phyloP scores from a whole-genome alignment of 2,113 vertebrate genomes.

The Butorides virescens region DNA sequence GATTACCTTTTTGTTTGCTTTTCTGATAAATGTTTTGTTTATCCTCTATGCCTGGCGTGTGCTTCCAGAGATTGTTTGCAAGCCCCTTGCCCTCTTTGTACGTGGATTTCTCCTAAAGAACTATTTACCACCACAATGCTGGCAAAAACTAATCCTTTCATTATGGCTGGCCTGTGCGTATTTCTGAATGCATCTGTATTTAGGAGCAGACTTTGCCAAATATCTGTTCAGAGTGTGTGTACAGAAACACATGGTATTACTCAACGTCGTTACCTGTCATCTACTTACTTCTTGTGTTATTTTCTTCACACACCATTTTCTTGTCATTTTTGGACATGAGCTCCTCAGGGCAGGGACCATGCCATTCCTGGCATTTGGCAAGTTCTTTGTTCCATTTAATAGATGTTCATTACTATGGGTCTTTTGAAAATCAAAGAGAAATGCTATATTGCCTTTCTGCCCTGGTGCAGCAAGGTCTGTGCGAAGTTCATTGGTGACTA shows the following conservation, averaged over 20 bases:
- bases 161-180: not conserved
- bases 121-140: not conserved
- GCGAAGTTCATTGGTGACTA: not conserved
- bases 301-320: not conserved
- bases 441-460: not conserved
- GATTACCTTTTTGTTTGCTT: slow-evolving; percentile 49
- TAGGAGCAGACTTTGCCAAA: not conserved
- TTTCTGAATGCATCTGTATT: not conserved
- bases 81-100: not conserved
- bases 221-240: not conserved
- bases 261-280: not conserved
- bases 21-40: slow-evolving; percentile 43
- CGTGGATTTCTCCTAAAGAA: not conserved
- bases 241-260: not conserved
- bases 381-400: not conserved
- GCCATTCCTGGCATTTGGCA: not conserved
- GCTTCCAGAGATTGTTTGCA: slow-evolving; percentile 23
- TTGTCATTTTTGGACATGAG: not conserved
- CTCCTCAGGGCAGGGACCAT: not conserved
- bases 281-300: not conserved
- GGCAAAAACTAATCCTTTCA: not conserved
- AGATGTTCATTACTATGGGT: not conserved
- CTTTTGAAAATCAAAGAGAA: not conserved
- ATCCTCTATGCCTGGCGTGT: not conserved
- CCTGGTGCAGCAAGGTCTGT: not conserved